Conservation (phyloP, 2,113 vertebrate genomes). For the Brachyistius frenatus region DNA sequence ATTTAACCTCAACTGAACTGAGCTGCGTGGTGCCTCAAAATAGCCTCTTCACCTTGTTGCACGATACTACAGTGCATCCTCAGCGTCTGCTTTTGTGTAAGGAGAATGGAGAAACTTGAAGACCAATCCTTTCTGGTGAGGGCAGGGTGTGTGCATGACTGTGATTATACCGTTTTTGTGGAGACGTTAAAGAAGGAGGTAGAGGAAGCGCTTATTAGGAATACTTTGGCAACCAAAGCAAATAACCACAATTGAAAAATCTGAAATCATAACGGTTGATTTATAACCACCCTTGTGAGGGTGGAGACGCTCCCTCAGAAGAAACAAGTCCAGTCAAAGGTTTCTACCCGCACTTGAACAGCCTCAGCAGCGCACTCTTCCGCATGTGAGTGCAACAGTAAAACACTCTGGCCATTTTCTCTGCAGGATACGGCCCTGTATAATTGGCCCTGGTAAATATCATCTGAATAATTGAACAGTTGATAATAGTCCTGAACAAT, state of each 20-base stretch:
- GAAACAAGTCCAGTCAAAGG: conserved; percentile 47
- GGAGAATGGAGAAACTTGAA: not conserved
- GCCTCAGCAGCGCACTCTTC: conserved; percentile 72
- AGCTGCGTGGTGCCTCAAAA: conserved; percentile 19
- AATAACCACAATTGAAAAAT: conserved; percentile 1
- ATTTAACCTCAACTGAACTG: conserved; percentile 44
- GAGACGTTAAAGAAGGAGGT: not conserved
- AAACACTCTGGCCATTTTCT: conserved; percentile 82
- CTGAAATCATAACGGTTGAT: conserved; percentile 20
- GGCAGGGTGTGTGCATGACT: not conserved
- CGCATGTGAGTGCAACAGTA: conserved; percentile 75
- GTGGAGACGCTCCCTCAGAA: conserved; percentile 65
- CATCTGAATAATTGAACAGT: conserved; percentile 86
- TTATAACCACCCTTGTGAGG: conserved; percentile 29
- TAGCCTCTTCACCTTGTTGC: not conserved
- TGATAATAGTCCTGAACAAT: conserved; percentile 85
- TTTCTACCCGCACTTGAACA: conserved; percentile 70
- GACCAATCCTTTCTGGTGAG: not conserved
- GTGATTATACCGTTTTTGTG: not conserved
- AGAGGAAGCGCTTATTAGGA: conserved; percentile 9
- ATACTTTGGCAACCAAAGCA: not conserved
- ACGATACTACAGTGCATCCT: not conserved
- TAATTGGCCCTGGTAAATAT: conserved; percentile 86
- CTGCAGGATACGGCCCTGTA: conserved; percentile 80
- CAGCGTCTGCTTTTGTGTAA: conserved; percentile 1